Percentiles rank a stretch among this genome's conserved stretches.
Evolutionary conservation across 2,888 invertebrate genomes (phyloP).

Genomic region (Lithophane semibrunnea): DNA sequence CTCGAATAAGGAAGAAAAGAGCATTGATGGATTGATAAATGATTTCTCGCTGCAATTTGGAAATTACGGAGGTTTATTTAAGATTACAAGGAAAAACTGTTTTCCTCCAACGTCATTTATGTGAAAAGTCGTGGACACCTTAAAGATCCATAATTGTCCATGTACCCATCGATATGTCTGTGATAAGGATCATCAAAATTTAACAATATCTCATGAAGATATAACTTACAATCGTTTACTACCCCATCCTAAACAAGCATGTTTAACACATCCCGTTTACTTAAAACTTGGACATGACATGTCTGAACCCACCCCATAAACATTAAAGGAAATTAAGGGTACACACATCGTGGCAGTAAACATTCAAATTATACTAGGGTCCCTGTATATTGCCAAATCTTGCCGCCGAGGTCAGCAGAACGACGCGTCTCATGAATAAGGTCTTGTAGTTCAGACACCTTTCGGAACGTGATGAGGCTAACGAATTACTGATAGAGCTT

Average conservation of each 20-base stretch:
- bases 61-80: constrained; percentile 11
- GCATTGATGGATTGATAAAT: not conserved
- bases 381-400: constrained; percentile 73
- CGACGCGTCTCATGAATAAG: constrained; percentile 75
- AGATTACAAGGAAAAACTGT: not conserved
- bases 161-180: not conserved
- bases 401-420: constrained; percentile 71
- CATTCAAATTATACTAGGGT: constrained; percentile 74
- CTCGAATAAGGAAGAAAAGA: constrained; percentile 8
- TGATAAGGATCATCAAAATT: not conserved
- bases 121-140: not conserved
- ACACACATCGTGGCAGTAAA: constrained; percentile 67
- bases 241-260: constrained; percentile 17
- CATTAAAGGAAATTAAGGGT: constrained; percentile 69
- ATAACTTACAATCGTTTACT: constrained; percentile 14
- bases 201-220: not conserved
- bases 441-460: constrained; percentile 74
- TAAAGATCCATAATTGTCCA: not conserved
- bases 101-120: not conserved
- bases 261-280: constrained; percentile 27
- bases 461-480: constrained; percentile 51
- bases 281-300: constrained; percentile 40
- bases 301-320: constrained; percentile 49
- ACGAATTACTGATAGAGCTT: constrained; percentile 19
- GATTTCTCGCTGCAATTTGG: not conserved